Percentiles rank a stretch among this genome's conserved stretches.
phyloP scores from a whole-genome alignment of 2,888 invertebrate genomes.

The Zhengitettix transpicula region DNA sequence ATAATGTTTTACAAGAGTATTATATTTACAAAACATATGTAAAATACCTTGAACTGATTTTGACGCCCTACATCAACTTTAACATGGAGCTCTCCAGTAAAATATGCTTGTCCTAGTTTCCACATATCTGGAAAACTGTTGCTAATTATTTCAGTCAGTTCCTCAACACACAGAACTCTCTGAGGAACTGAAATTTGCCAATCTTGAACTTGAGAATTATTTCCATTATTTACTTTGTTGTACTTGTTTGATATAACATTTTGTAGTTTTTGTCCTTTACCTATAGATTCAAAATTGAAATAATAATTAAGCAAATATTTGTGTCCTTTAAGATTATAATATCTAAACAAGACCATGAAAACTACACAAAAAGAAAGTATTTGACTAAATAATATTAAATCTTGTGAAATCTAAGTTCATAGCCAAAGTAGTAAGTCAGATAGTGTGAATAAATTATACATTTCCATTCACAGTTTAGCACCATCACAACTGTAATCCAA shows the following conservation, averaged over 20 bases:
- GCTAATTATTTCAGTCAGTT: conserved; percentile 55
- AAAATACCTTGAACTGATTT: conserved; percentile 51
- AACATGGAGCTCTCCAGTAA: conserved; percentile 69
- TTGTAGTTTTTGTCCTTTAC: not conserved
- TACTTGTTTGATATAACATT: conserved; percentile 2
- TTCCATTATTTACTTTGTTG: not conserved
- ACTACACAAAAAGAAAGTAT: too few relatives aligned
- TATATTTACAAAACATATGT: not conserved
- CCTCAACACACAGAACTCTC: conserved; percentile 61
- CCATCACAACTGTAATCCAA: too few relatives aligned
- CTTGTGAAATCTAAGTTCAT: too few relatives aligned
- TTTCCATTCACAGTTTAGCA: too few relatives aligned
- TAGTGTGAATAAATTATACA: too few relatives aligned
- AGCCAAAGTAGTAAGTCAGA: too few relatives aligned
- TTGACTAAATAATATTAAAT: too few relatives aligned
- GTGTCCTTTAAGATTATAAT: too few relatives aligned
- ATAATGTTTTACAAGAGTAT: not conserved
- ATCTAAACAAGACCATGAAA: too few relatives aligned
- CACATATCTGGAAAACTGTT: conserved; percentile 80
- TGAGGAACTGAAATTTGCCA: conserved; percentile 32
- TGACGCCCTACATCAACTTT: conserved; percentile 56
- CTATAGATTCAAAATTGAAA: not conserved
- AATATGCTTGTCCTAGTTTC: conserved; percentile 90
- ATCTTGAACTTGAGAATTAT: conserved; percentile 4
- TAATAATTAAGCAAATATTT: too few relatives aligned